Base-by-base conservation (phyloP, 2,113 vertebrate genomes). In the Pristiophorus japonicus region DNA sequence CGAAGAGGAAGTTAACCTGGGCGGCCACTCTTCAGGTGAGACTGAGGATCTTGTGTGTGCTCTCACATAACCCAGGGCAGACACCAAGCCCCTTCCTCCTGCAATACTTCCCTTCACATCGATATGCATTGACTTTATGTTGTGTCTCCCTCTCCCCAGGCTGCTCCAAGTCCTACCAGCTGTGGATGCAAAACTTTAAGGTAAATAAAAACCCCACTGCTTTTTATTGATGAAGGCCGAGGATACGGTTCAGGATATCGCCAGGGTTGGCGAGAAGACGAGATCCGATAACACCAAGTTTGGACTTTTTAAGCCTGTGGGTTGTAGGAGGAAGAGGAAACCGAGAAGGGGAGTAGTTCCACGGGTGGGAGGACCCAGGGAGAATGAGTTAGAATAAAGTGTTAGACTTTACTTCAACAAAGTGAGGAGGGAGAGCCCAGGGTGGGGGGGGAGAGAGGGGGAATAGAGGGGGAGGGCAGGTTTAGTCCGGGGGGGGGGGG, bases 101-200 rank as follows among this genome's bases (percentile, higher is more conserved):
- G 10, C 84, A 38, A 88, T 1, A 2, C 59, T 75, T 47, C n/a
- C n/a, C 47, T 95, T 22, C 6, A 78, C 63, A 27, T 85, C 66
- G 62, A 59, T 7, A 16, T 27, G 55, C 63, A 73, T 14, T 66
- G 51, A 16, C 66, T 45, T 78, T 55, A 51, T 55, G 24, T 55
- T 10, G 22, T 95, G 38, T 51, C 14, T 62, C 62, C 62, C 34
- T 94, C 59, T n/a, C 34, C 95, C 78, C 94, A 99, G 98, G 98
- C 30, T 96, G 96, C 94, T 95, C 97, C 16, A 98, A 97, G 81
- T 97, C 98, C 2, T 98, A 98, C 96, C 98, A 98, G 96, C 97
- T 98, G 95, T 97, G 98, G 96, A 97, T 98, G n/a, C 98, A 98
- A 84, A 98, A 97, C 96, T 96, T 99, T 73, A 99, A 98, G 97